Percentiles rank a stretch among this genome's conserved stretches.
Evolutionary conservation across 2,113 vertebrate species (phyloP).

Genomic region (Manacus vitellinus): DNA sequence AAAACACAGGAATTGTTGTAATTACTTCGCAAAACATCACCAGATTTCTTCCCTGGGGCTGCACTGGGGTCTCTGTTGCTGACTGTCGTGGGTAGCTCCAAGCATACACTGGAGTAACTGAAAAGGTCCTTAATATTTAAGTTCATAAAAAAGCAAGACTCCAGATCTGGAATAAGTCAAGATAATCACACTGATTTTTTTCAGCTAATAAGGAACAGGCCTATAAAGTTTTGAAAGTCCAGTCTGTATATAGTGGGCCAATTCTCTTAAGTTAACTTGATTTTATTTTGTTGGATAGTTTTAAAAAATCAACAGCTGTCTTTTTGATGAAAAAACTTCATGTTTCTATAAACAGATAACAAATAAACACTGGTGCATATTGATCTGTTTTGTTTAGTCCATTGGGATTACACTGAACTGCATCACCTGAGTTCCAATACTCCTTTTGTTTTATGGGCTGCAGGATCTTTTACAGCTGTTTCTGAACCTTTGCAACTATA

Average conservation of each 20-base stretch:
- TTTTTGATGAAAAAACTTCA: not conserved
- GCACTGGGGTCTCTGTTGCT: not conserved
- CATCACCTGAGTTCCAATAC: not conserved
- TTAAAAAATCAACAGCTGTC: not conserved
- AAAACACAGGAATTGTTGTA: not conserved
- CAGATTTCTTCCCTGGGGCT: not conserved
- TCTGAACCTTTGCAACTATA: not conserved
- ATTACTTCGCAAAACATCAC: not conserved
- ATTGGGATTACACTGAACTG: not conserved
- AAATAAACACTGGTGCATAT: not conserved
- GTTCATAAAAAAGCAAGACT: not conserved
- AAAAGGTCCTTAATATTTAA: not conserved
- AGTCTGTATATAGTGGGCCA: not conserved
- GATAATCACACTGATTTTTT: not conserved
- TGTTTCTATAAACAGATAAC: not conserved
- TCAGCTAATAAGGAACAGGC: not conserved
- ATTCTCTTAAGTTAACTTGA: not conserved
- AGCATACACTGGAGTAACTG: not conserved
- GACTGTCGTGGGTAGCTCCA: not conserved
- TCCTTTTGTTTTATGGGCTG: not conserved
- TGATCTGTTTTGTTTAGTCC: not conserved
- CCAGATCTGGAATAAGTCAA: not conserved
- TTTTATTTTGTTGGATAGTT: not conserved
- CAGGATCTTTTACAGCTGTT: not conserved
- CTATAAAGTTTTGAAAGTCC: not conserved